These are phyloP conservation scores for Cataglyphis hispanica DNA, from an alignment of 1,140 invertebrate genomes.

Conservation along the genomic window DNA sequence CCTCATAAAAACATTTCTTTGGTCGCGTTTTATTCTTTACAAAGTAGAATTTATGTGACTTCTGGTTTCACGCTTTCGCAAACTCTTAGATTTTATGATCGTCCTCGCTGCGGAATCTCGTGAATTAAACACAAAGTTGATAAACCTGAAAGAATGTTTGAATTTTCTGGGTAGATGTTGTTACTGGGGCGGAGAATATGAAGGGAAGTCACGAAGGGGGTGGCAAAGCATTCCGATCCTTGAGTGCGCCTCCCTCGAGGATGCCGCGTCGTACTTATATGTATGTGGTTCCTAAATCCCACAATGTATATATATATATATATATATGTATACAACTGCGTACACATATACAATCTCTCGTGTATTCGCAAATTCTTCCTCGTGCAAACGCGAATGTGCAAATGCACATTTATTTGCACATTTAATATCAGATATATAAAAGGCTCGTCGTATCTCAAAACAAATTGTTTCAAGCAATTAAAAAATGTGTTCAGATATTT, in stretches of 20 bases:
- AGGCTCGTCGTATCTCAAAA: constrained; percentile 32
- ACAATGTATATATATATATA: constrained; percentile 43
- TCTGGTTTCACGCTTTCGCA: constrained; percentile 33
- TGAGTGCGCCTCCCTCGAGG: constrained; percentile 69
- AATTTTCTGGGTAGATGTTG: constrained; percentile 70
- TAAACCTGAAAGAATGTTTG: constrained; percentile 77
- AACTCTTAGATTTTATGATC: constrained; percentile 19
- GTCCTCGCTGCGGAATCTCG: constrained; percentile 65
- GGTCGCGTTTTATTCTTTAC: constrained; percentile 34
- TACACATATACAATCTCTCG: neutral
- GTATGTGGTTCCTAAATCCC: constrained; percentile 50
- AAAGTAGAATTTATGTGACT: constrained; percentile 47
- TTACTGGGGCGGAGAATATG: constrained; percentile 9
- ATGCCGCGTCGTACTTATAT: constrained; percentile 61
- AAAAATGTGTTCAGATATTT: constrained; percentile 16
- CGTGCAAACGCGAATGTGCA: constrained; percentile 9
- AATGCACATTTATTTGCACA: constrained; percentile 42
- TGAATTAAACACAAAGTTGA: constrained; percentile 78
- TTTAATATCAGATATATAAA: constrained; percentile 55
- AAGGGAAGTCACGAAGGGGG: constrained; percentile 48
- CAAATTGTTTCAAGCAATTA: constrained; percentile 15
- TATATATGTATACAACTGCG: neutral
- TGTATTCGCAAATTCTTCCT: constrained; percentile 52
- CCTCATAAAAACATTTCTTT: constrained; percentile 17
- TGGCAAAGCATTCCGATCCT: constrained; percentile 74